Conservation (phyloP, 2,797 vertebrate genomes). For the Pangasius sanitwongsei region DNA sequence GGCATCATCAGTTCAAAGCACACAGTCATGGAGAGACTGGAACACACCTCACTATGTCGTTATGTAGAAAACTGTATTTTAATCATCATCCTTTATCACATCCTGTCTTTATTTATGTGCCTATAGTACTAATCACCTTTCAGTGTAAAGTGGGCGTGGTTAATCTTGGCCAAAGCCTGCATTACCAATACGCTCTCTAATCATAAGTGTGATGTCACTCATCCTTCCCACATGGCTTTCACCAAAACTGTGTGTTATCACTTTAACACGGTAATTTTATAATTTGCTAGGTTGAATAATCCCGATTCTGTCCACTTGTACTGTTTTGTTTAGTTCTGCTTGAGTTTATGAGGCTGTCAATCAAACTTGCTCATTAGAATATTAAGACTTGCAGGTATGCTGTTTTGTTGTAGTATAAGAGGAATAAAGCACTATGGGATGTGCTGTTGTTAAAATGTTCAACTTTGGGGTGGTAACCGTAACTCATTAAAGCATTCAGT, state of each 20-base stretch:
- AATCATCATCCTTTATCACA: neutral
- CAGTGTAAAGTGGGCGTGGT: neutral
- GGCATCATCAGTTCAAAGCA: neutral
- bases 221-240: neutral
- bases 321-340: neutral
- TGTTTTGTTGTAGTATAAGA: neutral
- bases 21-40: too few relatives aligned
- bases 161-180: neutral
- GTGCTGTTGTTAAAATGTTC: too few relatives aligned
- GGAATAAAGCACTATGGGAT: neutral
- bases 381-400: neutral
- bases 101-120: neutral
- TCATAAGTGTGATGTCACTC: neutral
- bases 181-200: neutral
- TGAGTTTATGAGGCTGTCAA: neutral
- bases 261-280: neutral
- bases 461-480: too few relatives aligned
- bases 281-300: neutral
- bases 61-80: neutral
- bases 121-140: neutral
- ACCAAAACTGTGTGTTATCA: neutral
- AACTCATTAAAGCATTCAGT: too few relatives aligned
- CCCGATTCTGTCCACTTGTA: neutral
- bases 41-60: neutral
- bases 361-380: neutral